Conservation (phyloP, 2,797 vertebrate species). For the Smutsia gigantea region DNA sequence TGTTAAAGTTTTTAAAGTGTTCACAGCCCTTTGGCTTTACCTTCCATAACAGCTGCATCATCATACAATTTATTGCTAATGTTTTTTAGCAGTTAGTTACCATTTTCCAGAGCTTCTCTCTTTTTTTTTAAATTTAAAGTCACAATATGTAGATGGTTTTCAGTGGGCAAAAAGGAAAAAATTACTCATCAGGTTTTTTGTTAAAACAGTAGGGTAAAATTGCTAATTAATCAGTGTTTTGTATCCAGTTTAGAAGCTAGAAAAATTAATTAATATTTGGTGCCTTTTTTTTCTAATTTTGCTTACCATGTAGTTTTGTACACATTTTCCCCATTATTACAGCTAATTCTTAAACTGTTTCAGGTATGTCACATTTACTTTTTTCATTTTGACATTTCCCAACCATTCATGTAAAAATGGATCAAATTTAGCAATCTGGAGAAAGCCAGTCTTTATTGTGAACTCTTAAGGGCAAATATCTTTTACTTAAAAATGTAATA, state of each 20-base stretch:
- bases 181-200: background rate
- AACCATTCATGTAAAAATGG: constrained; percentile 22
- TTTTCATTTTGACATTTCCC: constrained; percentile 44
- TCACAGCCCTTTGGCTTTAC: background rate
- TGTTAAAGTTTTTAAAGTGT: background rate
- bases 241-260: background rate
- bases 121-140: constrained; percentile 2
- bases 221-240: background rate
- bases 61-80: background rate
- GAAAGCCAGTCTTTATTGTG: background rate
- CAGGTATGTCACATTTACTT: background rate
- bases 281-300: background rate
- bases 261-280: background rate
- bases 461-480: background rate
- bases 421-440: constrained; percentile 16
- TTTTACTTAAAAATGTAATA: constrained; percentile 32
- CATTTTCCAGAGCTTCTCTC: background rate
- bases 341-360: constrained; percentile 14
- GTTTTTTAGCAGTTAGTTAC: background rate
- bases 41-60: background rate
- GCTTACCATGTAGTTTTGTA: background rate
- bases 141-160: background rate
- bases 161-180: background rate
- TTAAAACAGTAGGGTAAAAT: background rate
- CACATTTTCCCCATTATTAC: background rate